Evolutionary conservation across 2,113 vertebrate genomes (phyloP).

Genomic region (Burhinus bistriatus): DNA sequence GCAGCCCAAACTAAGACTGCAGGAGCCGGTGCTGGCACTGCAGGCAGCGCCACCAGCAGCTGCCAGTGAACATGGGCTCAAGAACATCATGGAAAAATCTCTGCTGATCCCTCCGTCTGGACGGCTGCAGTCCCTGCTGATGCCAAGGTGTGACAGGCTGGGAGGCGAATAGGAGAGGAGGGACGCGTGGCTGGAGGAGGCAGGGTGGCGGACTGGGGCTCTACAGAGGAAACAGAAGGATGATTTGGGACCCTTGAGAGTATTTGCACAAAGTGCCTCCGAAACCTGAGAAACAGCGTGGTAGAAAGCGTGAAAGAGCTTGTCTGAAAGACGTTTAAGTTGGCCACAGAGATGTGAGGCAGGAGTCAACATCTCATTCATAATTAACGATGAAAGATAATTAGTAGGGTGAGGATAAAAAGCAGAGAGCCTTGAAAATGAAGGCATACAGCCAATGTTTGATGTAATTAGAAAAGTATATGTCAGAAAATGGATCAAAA

Average conservation of each 20-base stretch:
- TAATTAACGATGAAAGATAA: neutral
- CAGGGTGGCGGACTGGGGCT: neutral
- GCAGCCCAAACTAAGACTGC: neutral
- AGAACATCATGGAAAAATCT: neutral
- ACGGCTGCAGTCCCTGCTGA: fast-evolving
- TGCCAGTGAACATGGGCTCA: neutral
- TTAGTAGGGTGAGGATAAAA: neutral
- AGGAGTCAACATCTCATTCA: neutral
- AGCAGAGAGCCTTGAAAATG: neutral
- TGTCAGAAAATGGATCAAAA: neutral
- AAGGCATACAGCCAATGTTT: neutral
- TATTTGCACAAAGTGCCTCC: neutral
- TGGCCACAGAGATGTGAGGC: neutral
- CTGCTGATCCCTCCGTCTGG: neutral
- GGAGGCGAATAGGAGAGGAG: neutral
- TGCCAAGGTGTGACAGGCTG: neutral
- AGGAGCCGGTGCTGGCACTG: neutral
- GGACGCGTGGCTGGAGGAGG: neutral
- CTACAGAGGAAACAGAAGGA: neutral
- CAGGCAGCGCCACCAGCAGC: neutral
- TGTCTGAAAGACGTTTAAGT: neutral
- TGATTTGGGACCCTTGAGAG: fast-evolving
- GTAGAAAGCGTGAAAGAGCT: neutral
- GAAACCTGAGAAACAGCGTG: neutral
- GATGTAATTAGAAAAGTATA: neutral